These are phyloP conservation scores for Dusona sp. DNA, from an alignment of 2,888 invertebrate genomes.

Conservation along the genomic window DNA sequence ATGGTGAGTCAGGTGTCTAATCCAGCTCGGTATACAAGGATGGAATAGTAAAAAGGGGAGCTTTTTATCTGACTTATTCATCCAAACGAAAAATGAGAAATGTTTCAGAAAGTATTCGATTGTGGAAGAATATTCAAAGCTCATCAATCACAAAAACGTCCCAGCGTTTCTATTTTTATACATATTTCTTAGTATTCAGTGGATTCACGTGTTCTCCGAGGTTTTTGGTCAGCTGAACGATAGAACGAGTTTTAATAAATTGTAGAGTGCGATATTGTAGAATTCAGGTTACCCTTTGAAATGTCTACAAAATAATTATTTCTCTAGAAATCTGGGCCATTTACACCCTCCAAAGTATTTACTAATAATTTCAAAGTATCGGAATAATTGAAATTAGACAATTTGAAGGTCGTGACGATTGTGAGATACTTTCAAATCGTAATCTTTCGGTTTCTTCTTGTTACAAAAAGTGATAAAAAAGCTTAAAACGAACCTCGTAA, in stretches of 20 bases:
- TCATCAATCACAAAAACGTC: neutral
- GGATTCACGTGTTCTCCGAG: neutral
- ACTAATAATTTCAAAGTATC: too few species aligned
- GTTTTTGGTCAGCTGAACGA: neutral
- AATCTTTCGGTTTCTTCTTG: neutral
- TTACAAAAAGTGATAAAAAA: neutral
- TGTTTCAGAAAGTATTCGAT: neutral
- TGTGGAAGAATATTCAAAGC: neutral
- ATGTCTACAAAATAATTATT: too few species aligned
- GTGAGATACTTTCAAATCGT: neutral
- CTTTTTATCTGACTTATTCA: neutral
- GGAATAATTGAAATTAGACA: too few species aligned
- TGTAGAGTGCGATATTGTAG: neutral
- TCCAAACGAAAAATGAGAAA: neutral
- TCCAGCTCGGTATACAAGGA: neutral
- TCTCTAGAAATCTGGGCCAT: too few species aligned
- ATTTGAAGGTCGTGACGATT: neutral
- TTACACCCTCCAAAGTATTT: too few species aligned
- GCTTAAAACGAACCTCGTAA: slow-evolving; percentile 85
- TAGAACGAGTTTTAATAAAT: neutral
- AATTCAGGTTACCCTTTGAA: neutral
- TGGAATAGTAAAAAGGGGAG: neutral
- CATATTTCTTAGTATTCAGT: neutral
- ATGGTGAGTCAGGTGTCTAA: neutral
- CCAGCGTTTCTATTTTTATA: neutral